Base-by-base conservation (phyloP, 2,797 vertebrate genomes). In the Brotogeris chrysoptera region DNA sequence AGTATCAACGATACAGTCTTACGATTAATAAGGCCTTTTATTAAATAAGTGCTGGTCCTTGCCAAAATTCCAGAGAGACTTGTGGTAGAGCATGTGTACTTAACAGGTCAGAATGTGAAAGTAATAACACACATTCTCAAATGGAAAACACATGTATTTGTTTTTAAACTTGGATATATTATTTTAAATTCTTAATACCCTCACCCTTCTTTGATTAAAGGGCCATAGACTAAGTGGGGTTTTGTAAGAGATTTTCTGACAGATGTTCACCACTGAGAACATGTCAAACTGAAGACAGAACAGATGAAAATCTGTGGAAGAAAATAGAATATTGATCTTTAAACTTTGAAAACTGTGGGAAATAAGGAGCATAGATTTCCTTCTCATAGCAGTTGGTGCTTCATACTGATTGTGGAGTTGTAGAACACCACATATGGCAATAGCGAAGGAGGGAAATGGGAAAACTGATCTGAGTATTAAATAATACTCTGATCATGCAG, bases 81-180 rank as follows among this genome's bases (percentile, higher is more conserved):
- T 96, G 96, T 95, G 96, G 96, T 97, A 93, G 92, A 95, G 91
- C 95, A 96, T 96, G 96, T 96, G 93, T 96, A 97, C 95, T 96
- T 95, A 97, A 94, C 96, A 96, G 96, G 96, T 97, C 97, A 97
- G 95, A 97, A 97, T 95, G 93, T 97, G 96, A 97, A 97, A 97
- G 94, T 93, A 97, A 96, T 97, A 97, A 97, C 92, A 97, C 92
- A 97, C 92, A 96, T 96, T 92, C 90, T 96, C 80, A 95, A 97
- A 97, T 97, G 92, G 86, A 96, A 96, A 97, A 95, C 95, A 97
- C 88, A 97, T 97, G 96, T 93, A 96, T 96, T 96, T 95, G 95
- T 97, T 95, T 96, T 97, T 78, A 95, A 90, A 88, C 70, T 90
- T 94, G 89, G 94, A 91, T 91, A 92, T 93, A 95, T 96, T 90